Base-by-base conservation (phyloP, 2,888 invertebrate species). In the Melolontha melolontha region DNA sequence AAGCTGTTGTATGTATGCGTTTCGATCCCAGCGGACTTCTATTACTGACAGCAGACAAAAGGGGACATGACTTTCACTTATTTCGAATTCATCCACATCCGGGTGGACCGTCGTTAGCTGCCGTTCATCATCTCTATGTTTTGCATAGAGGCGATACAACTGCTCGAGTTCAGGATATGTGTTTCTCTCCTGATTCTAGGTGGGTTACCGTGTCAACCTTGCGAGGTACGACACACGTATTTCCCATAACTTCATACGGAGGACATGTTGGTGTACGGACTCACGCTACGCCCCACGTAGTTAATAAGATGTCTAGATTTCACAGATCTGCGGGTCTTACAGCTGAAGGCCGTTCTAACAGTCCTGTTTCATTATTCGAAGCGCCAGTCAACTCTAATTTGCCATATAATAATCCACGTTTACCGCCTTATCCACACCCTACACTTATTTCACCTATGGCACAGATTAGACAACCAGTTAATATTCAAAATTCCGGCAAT, bases 161-260 rank as follows among this genome's bases (percentile, higher is more conserved):
- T 50, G 97, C 98, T 57, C 95, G 93, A 88, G 97, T 97, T 64
- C 93, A 93, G 84, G 95, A 97, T 79, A 70, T 97, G 82, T 89
- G 93, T 59, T 95, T 98, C 80, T 95, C 97, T 0, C 86, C 90
- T 68, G 98, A 99, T 85, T 93, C 93, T 29, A 91, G 99, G 64
- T 99, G 98, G 98, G 92, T 95, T n/a, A 94, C 97, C 1, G 90
- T 98, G 5, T 95, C 96, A 44, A 97, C 98, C 0, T 88, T 97
- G 66, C 90, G 97, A 71, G 99, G 98, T 70, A 99, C 99, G 0
- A 97, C 97, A 34, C 99, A 99, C 84, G 92, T 99, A 72, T 99
- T 98, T 85, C 96, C 98, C 8, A 89, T 99, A 55, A 96, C 96
- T 12, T 95, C 98, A 14, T 99, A 98, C 82, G 98, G 98, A 73